Conservation (phyloP, 2,113 vertebrate genomes). For the Camelus dromedarius region DNA sequence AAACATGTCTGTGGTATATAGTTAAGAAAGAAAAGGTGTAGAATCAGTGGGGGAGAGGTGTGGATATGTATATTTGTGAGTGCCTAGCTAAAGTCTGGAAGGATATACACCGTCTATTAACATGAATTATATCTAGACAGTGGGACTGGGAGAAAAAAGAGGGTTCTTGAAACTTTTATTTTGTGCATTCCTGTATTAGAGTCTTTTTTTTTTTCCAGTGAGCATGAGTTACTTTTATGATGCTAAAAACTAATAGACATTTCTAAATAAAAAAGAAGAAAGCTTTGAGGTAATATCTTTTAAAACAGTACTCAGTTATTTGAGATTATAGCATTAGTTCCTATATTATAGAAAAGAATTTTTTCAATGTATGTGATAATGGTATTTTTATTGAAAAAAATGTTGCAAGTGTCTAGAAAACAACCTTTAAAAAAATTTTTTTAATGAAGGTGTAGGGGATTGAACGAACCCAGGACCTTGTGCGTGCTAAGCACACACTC, state of each 20-base stretch:
- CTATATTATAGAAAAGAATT: neutral
- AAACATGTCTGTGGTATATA: neutral
- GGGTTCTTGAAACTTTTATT: neutral
- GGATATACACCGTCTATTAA: neutral
- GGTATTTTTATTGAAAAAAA: neutral
- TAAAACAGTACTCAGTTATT: neutral
- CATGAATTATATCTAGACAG: neutral
- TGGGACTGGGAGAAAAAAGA: neutral
- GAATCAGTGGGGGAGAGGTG: neutral
- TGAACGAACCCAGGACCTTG: no score
- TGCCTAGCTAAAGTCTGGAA: neutral
- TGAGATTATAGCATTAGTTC: conserved; percentile 38
- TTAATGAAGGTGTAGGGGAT: no score
- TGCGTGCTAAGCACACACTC: no score
- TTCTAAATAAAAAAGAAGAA: conserved; percentile 21
- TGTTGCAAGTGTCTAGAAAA: neutral
- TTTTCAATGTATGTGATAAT: neutral
- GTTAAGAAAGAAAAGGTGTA: neutral
- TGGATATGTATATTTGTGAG: neutral
- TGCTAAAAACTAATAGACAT: neutral
- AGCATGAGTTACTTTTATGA: neutral
- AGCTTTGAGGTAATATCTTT: neutral
- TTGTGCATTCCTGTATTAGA: conserved; percentile 2
- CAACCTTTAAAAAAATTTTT: no score
- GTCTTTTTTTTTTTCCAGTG: neutral